Percentiles rank a stretch among this genome's conserved stretches.
Conservation (phyloP, 2,113 vertebrate species). For the Labeo rohita region DNA sequence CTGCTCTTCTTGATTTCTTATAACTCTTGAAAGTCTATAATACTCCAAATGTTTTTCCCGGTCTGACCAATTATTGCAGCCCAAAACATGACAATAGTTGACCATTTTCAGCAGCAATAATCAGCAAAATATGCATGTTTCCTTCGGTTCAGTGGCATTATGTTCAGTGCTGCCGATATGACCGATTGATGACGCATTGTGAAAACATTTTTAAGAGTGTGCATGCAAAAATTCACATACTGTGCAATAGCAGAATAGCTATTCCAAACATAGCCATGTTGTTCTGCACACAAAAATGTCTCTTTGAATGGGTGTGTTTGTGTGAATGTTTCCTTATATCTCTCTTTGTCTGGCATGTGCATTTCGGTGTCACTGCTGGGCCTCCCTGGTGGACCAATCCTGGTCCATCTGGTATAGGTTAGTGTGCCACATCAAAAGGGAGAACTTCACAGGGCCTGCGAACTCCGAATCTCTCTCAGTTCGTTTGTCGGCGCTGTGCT, state of each 20-base stretch:
- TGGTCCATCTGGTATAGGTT: constrained; percentile 71
- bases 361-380: constrained; percentile 30
- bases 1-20: no score
- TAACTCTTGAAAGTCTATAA: no score
- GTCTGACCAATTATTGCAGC: no score
- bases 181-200: no score
- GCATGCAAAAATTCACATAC: not conserved
- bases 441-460: constrained; percentile 51
- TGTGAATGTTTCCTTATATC: constrained; percentile 2
- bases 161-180: no score
- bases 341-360: constrained; percentile 32
- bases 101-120: no score
- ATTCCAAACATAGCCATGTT: not conserved
- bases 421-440: constrained; percentile 68
- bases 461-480: constrained; percentile 55
- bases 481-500: constrained; percentile 59
- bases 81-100: no score
- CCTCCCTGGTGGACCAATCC: constrained; percentile 19
- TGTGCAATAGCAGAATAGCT: not conserved
- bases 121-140: no score
- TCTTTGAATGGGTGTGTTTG: not conserved
- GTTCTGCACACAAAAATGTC: not conserved
- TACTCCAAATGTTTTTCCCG: no score
- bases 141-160: no score
- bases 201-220: not conserved